Percentiles rank a stretch among this genome's conserved stretches.
Conservation (phyloP, 1,140 invertebrate species). For the Scaptomyza hsui region DNA sequence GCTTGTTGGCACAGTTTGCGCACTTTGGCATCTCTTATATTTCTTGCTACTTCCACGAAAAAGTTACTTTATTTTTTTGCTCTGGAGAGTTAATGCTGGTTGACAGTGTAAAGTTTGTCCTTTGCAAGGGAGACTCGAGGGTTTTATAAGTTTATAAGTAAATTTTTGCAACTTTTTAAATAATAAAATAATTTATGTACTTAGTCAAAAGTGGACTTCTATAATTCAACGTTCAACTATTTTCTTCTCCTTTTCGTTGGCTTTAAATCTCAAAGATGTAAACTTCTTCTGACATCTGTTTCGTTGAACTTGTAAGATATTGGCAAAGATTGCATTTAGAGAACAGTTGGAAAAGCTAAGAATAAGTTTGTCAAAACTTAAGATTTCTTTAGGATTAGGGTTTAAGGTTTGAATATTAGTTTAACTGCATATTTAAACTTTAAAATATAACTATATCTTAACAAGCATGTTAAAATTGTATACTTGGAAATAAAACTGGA, state of each 20-base stretch:
- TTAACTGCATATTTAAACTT: too few relatives aligned
- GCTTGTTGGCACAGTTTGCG: slow-evolving; percentile 66
- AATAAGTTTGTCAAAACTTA: too few relatives aligned
- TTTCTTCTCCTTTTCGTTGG: background rate
- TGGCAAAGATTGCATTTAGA: too few relatives aligned
- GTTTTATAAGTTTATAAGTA: slow-evolving; percentile 1
- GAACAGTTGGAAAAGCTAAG: too few relatives aligned
- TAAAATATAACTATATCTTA: too few relatives aligned
- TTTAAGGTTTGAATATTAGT: too few relatives aligned
- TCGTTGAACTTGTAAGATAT: background rate
- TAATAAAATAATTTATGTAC: background rate
- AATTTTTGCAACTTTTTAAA: slow-evolving; percentile 3
- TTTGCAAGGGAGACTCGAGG: background rate
- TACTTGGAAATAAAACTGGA: too few relatives aligned
- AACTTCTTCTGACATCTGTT: background rate
- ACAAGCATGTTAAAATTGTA: too few relatives aligned
- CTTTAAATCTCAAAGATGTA: background rate
- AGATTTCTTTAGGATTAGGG: too few relatives aligned
- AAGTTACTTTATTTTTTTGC: slow-evolving; percentile 6
- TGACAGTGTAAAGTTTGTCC: slow-evolving; percentile 1
- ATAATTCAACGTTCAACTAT: background rate
- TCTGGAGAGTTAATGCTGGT: background rate
- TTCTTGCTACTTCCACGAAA: slow-evolving; percentile 2
- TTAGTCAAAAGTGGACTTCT: background rate
- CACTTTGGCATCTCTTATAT: slow-evolving; percentile 32